Evolutionary conservation across 2,113 vertebrate species (phyloP), one percentile per base, ranked within the genome.

Genomic region (Panurus biarmicus): DNA sequence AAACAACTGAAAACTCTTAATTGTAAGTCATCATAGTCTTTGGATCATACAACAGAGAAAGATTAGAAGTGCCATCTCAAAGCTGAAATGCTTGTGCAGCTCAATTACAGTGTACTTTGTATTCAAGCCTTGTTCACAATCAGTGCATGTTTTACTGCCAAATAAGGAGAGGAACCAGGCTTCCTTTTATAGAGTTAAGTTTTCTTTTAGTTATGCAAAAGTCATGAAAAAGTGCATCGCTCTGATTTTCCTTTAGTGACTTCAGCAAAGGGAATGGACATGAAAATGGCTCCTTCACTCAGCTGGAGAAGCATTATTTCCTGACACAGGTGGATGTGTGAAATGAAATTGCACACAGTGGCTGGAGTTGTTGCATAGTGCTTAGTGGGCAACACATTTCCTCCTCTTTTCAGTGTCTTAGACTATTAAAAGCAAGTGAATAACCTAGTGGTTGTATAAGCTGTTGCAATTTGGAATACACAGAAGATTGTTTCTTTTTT

Each of bases 121-220:
- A 95, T 91, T 80, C 94, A 51, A 62, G 85, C 82, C 62, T 8
- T 87, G 77, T 40, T 76, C 86, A 70, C 84, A 94, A 96, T 90
- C 92, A 90, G 80, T 80, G 31, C 78, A 88, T 90, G 85, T 90
- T 91, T 81, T 73, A 78, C 58, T 95, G 95, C 93, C 89, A 96
- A 95, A 92, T 86, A 91, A 69, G 87, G 91, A 84, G 45, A 90
- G 65, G 85, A 92, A 80, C 42, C 72, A 79, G 74, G 36, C 66
- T 83, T 56, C 67, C 81, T 91, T 82, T 53, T 71, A 62, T 15
- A 65, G 67, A 77, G 29, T n/a, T 66, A 66, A 85, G 44, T 73
- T 90, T 94, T 67, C 65, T 75, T 70, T 90, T 82, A 80, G 82
- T 95, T 89, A 89, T 74, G 66, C 62, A 78, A 81, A 90, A 95